Percentiles rank a stretch among this genome's conserved stretches.
Evolutionary conservation across 1,140 invertebrate species (phyloP).

Genomic region (Drosophila aff.): DNA sequence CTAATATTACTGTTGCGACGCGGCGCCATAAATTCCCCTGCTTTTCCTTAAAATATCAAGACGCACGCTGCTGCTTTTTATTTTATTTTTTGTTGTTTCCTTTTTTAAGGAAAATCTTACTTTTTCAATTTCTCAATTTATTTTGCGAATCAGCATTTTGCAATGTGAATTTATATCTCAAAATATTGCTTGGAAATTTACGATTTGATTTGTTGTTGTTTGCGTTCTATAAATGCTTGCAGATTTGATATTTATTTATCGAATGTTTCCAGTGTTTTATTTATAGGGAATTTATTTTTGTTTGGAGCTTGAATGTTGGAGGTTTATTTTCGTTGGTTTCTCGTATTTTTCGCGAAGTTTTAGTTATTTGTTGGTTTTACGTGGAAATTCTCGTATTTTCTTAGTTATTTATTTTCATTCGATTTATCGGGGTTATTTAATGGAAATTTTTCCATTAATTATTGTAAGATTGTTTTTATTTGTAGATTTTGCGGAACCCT

Average conservation of each 20-base stretch:
- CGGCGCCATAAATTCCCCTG: slow-evolving; percentile 77
- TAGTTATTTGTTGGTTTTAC: slow-evolving; percentile 2
- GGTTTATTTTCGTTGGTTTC: slow-evolving; percentile 17
- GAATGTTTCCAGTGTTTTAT: slow-evolving; percentile 31
- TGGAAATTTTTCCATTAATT: background rate
- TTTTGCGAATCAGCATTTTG: slow-evolving; percentile 33
- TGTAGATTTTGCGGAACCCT: background rate
- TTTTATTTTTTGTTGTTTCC: background rate
- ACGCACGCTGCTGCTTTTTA: slow-evolving; percentile 1
- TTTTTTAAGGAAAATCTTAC: background rate
- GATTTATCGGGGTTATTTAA: background rate
- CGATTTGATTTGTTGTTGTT: slow-evolving; percentile 20
- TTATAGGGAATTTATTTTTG: slow-evolving; percentile 5
- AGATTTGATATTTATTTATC: slow-evolving; percentile 18
- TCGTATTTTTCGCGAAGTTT: background rate
- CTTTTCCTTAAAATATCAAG: slow-evolving; percentile 10
- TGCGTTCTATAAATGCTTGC: slow-evolving; percentile 18
- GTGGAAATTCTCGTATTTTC: background rate
- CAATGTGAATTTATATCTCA: background rate
- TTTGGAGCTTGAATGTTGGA: background rate
- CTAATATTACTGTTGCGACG: slow-evolving; percentile 63
- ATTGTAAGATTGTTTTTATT: slow-evolving; percentile 1
- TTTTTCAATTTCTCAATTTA: slow-evolving; percentile 7
- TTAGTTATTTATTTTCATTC: background rate
- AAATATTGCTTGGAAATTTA: slow-evolving; percentile 35